Percentiles rank a stretch among this genome's conserved stretches.
These are phyloP conservation scores for Phenganax subtilis DNA, from an alignment of 92 coral and sea anemone species.

Conservation along the genomic window DNA sequence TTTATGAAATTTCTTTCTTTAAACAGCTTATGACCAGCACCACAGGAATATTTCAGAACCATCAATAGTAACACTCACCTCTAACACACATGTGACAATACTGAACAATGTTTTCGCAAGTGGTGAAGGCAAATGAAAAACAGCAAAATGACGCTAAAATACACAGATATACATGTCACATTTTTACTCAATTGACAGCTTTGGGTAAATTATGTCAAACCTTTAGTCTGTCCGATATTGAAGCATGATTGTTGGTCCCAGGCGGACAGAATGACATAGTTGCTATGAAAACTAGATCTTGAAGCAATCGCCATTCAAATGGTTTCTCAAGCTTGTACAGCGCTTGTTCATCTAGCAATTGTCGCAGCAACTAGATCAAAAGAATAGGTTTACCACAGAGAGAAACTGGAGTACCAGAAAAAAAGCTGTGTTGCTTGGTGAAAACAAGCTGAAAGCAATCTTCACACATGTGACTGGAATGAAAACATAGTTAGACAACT, in stretches of 20 bases:
- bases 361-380: constrained; percentile 67
- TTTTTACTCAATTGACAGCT: neutral
- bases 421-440: too few species aligned
- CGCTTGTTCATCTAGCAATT: constrained; percentile 77
- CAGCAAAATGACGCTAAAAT: constrained; percentile 36
- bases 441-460: too few species aligned
- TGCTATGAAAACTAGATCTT: constrained; percentile 75
- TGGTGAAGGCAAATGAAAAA: constrained; percentile 72
- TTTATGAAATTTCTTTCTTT: too few species aligned
- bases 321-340: constrained; percentile 87
- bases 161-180: neutral
- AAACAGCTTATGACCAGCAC: neutral
- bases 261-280: constrained; percentile 68
- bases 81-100: constrained; percentile 75
- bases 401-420: too few species aligned
- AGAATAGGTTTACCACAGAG: neutral
- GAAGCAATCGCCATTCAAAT: constrained; percentile 90
- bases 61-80: constrained; percentile 48
- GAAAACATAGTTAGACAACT: too few species aligned
- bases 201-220: constrained; percentile 35
- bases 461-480: too few species aligned
- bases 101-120: constrained; percentile 71
- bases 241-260: constrained; percentile 56
- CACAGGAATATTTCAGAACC: neutral
- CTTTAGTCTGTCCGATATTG: constrained; percentile 85